Percentiles rank a stretch among this genome's conserved stretches.
phyloP scores from a whole-genome alignment of 2,113 vertebrate genomes.

The Oceanodroma tethys region DNA sequence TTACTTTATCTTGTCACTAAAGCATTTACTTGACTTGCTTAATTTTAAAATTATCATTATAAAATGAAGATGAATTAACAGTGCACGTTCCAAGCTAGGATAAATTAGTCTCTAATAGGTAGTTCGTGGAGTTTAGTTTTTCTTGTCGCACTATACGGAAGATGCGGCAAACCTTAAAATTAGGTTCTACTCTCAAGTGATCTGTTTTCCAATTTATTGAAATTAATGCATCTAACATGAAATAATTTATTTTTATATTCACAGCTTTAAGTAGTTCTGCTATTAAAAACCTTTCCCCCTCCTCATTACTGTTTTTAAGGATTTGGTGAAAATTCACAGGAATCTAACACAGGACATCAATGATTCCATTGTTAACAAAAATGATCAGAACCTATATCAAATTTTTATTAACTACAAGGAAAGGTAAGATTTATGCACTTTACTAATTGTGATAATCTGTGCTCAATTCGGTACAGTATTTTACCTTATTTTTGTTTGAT shows the following conservation, averaged over 20 bases:
- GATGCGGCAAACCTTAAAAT: not conserved
- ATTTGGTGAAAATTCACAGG: constrained; percentile 93
- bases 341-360: constrained; percentile 87
- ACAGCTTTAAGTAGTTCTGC: not conserved
- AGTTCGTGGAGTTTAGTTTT: not conserved
- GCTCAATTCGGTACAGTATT: not conserved
- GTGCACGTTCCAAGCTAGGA: not conserved
- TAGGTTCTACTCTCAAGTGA: not conserved
- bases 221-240: not conserved
- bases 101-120: constrained; percentile 45
- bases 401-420: constrained; percentile 96
- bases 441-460: not conserved
- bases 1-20: constrained; percentile 65
- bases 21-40: constrained; percentile 61
- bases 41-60: constrained; percentile 68
- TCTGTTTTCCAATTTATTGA: not conserved
- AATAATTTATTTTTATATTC: not conserved
- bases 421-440: constrained; percentile 76
- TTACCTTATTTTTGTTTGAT: not conserved
- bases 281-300: not conserved
- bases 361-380: constrained; percentile 88
- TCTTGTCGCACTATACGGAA: not conserved
- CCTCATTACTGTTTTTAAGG: constrained; percentile 75
- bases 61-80: constrained; percentile 55
- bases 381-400: constrained; percentile 89